Base-by-base conservation (phyloP, 2,888 invertebrate genomes). In the Vanessa cardui region DNA sequence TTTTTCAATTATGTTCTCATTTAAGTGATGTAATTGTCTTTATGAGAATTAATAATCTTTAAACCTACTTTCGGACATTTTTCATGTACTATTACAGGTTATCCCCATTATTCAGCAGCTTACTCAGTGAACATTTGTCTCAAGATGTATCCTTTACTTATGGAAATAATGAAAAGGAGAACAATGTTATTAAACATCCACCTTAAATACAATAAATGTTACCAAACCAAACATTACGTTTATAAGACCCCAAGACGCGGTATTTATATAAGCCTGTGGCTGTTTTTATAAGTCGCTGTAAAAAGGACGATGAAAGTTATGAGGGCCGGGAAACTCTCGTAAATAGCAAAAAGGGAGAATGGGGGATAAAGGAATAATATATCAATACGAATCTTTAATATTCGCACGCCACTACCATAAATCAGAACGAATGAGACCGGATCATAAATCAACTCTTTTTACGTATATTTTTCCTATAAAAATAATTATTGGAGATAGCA, bases 311-410 rank as follows among this genome's bases (percentile, higher is more conserved):
- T 86, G 86, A 86, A 91, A 90, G 90, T 90, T 91, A 91, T 88
- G 89, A 89, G 88, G 87, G 89, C 86, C 80, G 87, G 89, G 83
- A 85, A 85, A 84, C 80, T 86, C 89, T 86, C 90, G 90, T 91
- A 92, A 92, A 92, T 92, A 90, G 88, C 87, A 83, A 84, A 80
- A 83, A 84, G 85, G 88, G 88, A 89, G 86, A 91, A 90, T 86
- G 82, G 84, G n/a, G 92, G 90, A 92, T 91, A 90, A 90, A 90
- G 89, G 90, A 89, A 91, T 91, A 92, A 92, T 92, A 92, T 92
- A 92, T 92, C 92, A 92, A 91, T 92, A 90, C 87, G 90, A 91
- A 89, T 92, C 90, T 91, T 92, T 92, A 92, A 91, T 92, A 92
- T 91, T 91, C 89, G 89, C 87, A 86, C 86, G 84, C 83, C 78